A percentile compares a stretch with the other conserved stretches of the same genome.
phyloP scores from a whole-genome alignment of 2,888 invertebrate genomes.

The Folsomia candida region DNA sequence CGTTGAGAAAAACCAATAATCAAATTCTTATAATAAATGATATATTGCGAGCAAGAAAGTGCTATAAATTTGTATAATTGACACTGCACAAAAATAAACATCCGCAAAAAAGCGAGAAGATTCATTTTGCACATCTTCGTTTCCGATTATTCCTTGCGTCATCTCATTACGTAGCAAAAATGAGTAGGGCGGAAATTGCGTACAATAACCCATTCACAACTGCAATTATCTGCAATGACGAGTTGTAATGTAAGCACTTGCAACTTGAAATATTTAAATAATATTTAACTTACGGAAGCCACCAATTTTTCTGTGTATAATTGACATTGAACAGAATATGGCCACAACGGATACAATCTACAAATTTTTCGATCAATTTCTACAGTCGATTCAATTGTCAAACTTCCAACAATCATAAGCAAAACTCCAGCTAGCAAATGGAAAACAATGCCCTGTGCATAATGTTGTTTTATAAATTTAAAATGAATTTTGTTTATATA shows the following conservation, averaged over 20 bases:
- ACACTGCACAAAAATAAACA: no score
- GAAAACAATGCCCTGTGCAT: constrained; percentile 26
- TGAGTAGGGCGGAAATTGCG: constrained; percentile 25
- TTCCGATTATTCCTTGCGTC: no score
- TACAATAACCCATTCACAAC: constrained; percentile 31
- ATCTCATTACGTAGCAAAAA: constrained; percentile 8
- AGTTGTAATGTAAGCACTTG: not conserved
- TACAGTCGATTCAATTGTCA: constrained; percentile 33
- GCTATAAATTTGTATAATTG: no score
- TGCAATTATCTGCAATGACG: constrained; percentile 19
- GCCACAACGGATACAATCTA: constrained; percentile 12
- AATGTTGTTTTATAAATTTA: not conserved
- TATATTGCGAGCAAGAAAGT: no score
- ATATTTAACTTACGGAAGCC: constrained; percentile 21
- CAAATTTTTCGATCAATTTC: constrained; percentile 32
- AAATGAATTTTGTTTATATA: not conserved
- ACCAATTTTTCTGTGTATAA: constrained; percentile 30
- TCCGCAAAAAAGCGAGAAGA: no score
- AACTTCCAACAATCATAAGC: constrained; percentile 22
- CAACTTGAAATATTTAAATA: not conserved
- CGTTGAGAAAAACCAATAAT: not conserved
- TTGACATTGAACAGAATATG: constrained; percentile 27
- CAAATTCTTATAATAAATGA: not conserved
- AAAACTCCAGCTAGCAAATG: constrained; percentile 22
- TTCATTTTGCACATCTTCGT: not conserved